A percentile compares a stretch with the other conserved stretches of the same genome.
Conservation (phyloP, 2,797 vertebrate species). For the Acanthurus leucopareius region DNA sequence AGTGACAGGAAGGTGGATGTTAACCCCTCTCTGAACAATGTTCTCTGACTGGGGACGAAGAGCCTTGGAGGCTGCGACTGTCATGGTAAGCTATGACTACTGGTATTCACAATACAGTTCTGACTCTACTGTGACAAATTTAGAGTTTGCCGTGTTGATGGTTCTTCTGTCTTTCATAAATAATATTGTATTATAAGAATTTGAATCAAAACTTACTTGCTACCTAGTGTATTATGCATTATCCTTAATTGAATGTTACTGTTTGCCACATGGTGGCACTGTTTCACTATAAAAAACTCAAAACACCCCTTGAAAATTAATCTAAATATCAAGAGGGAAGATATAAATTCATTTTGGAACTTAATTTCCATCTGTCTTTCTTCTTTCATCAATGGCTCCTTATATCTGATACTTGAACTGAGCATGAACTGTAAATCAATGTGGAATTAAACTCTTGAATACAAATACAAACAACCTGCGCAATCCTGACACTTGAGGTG, state of each 20-base stretch:
- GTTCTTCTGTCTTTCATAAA: neutral
- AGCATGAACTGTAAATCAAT: neutral
- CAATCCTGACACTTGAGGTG: neutral
- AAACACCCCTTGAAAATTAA: neutral
- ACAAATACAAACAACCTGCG: neutral
- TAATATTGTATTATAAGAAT: neutral
- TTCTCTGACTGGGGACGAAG: constrained; percentile 3
- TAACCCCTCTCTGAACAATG: constrained; percentile 43
- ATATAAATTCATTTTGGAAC: neutral
- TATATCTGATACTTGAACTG: neutral
- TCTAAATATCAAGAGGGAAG: neutral
- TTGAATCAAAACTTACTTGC: neutral
- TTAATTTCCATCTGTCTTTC: neutral
- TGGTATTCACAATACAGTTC: neutral
- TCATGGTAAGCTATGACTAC: neutral
- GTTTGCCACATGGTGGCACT: constrained; percentile 77
- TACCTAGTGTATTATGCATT: neutral
- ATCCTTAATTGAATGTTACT: neutral
- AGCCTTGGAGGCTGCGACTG: neutral
- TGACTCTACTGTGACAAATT: neutral
- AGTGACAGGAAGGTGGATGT: constrained; percentile 62
- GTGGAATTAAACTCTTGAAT: neutral
- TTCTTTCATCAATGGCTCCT: neutral
- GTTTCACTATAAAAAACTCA: constrained; percentile 55
- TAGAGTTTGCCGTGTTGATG: neutral